Evolutionary conservation across 2,888 invertebrate genomes (phyloP).

Genomic region (Apodemia duryi): DNA sequence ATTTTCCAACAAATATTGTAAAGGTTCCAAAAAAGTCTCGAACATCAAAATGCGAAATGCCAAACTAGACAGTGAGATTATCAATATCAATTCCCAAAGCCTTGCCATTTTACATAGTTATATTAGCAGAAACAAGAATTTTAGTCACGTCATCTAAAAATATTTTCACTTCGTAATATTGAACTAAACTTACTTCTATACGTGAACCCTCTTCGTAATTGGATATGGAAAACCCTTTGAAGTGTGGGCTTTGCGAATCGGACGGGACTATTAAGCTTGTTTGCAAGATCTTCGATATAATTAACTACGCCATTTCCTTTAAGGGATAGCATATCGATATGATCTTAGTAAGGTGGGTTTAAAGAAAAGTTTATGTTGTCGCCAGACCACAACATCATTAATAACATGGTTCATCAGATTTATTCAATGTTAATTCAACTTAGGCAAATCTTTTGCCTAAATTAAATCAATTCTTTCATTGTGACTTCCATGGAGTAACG

Average conservation of each 20-base stretch:
- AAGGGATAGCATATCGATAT: background rate
- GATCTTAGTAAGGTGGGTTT: background rate
- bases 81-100: too few relatives aligned
- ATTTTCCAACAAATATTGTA: too few relatives aligned
- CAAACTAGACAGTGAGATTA: too few relatives aligned
- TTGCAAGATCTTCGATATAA: constrained; percentile 3
- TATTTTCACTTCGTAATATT: background rate
- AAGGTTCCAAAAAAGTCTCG: too few relatives aligned
- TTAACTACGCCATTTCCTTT: constrained; percentile 2
- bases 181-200: background rate
- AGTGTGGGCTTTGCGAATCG: background rate
- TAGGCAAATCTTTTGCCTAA: too few relatives aligned
- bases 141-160: background rate
- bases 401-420: too few relatives aligned
- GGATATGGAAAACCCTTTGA: constrained; percentile 2
- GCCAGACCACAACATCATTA: background rate
- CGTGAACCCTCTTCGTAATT: background rate
- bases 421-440: too few relatives aligned
- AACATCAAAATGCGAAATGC: too few relatives aligned
- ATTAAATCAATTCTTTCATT: too few relatives aligned
- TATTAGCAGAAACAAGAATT: background rate
- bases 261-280: constrained; percentile 5
- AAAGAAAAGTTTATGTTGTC: background rate
- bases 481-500: too few relatives aligned
- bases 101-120: too few relatives aligned